phyloP scores from a whole-genome alignment of 2,888 invertebrate genomes.

The Sisyra terminalis region DNA sequence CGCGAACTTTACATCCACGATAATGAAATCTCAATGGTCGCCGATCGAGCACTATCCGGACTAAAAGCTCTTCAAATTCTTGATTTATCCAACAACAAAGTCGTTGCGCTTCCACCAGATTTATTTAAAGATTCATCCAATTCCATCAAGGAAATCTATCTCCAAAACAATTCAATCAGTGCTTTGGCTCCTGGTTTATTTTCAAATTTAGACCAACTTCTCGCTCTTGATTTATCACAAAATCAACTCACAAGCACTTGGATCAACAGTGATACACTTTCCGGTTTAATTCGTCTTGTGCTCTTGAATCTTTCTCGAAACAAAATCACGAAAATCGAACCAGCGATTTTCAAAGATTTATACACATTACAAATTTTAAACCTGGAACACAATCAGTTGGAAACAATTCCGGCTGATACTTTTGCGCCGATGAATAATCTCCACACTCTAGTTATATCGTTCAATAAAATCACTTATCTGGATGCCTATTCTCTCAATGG shows the following conservation, averaged over 20 bases:
- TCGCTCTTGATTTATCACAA: conserved; percentile 67
- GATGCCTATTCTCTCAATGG: conserved; percentile 80
- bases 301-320: conserved; percentile 76
- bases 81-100: conserved; percentile 80
- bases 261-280: conserved; percentile 73
- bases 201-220: conserved; percentile 65
- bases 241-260: conserved; percentile 77
- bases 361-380: conserved; percentile 76
- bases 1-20: conserved; percentile 68
- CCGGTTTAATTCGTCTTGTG: conserved; percentile 75
- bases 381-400: conserved; percentile 68
- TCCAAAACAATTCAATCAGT: conserved; percentile 83
- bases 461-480: conserved; percentile 69
- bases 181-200: conserved; percentile 73
- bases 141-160: conserved; percentile 72
- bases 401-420: conserved; percentile 71
- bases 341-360: conserved; percentile 68
- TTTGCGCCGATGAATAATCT: conserved; percentile 85
- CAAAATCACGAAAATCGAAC: conserved; percentile 61
- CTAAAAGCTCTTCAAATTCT: conserved; percentile 68
- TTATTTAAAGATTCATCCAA: conserved; percentile 64
- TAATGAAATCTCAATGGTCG: conserved; percentile 79
- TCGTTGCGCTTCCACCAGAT: conserved; percentile 72
- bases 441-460: conserved; percentile 72
- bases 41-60: conserved; percentile 66